Conservation (phyloP, 1,140 invertebrate genomes). For the Cherax destructor region DNA sequence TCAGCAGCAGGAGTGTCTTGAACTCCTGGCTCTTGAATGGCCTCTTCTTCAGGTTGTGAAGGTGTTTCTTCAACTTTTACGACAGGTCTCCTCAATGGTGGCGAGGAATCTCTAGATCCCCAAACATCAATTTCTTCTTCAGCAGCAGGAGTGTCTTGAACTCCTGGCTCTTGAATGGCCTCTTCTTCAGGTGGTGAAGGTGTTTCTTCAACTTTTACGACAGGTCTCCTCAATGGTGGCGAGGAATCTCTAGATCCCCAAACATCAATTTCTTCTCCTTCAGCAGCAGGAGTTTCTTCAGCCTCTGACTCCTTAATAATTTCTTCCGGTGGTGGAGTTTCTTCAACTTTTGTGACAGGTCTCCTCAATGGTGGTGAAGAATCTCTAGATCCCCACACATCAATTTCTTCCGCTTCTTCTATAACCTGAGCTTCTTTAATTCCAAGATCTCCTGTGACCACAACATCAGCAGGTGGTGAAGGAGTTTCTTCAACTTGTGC, state of each 20-base stretch:
- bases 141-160: neutral
- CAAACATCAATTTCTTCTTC: neutral
- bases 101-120: neutral
- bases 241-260: constrained; percentile 8
- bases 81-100: neutral
- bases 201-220: neutral
- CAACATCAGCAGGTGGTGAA: neutral
- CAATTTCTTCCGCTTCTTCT: neutral
- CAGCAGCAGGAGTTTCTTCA: neutral
- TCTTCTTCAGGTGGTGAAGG: neutral
- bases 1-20: neutral
- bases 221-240: constrained; percentile 16
- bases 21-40: neutral
- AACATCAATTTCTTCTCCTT: neutral
- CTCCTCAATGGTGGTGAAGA: neutral
- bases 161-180: neutral
- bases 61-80: neutral
- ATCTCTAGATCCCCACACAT: neutral
- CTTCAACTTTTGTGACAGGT: neutral
- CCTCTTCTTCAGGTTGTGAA: neutral
- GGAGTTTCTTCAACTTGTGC: neutral
- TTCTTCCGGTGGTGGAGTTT: neutral
- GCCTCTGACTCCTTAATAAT: neutral
- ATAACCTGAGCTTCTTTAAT: neutral
- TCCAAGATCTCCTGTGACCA: neutral